These are phyloP conservation scores for Eumerus sabulonum DNA, from an alignment of 2,888 invertebrate species.

Conservation along the genomic window DNA sequence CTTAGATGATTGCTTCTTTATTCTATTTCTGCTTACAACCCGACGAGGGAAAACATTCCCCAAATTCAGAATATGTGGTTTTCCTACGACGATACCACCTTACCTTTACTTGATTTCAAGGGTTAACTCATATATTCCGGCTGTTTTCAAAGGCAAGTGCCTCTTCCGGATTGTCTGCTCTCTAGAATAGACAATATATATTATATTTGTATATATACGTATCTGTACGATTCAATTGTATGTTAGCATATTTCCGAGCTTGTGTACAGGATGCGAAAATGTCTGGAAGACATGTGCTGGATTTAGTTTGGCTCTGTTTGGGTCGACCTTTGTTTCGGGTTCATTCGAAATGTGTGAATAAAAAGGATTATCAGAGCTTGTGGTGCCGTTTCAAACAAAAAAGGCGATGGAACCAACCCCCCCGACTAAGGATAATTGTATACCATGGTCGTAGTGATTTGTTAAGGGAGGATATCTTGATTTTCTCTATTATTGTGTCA, in stretches of 20 bases:
- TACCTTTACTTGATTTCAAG: constrained; percentile 55
- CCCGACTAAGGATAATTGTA: background rate
- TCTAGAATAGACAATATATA: constrained; percentile 53
- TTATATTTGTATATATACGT: constrained; percentile 37
- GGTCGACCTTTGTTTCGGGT: constrained; percentile 65
- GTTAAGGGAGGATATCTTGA: constrained; percentile 27
- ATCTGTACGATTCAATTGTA: background rate
- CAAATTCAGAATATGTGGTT: constrained; percentile 56
- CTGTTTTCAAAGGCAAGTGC: constrained; percentile 54
- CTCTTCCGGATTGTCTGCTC: constrained; percentile 60
- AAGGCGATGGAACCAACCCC: constrained; percentile 3
- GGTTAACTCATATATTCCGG: constrained; percentile 46
- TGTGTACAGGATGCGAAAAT: constrained; percentile 61
- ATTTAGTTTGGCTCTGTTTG: constrained; percentile 57
- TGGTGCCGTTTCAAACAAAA: constrained; percentile 44
- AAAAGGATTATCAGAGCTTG: constrained; percentile 69
- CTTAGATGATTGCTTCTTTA: constrained; percentile 10
- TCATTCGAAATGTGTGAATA: constrained; percentile 68
- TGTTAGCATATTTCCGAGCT: background rate
- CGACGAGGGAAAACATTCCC: constrained; percentile 45
- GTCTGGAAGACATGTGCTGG: constrained; percentile 67
- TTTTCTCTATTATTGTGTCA: constrained; percentile 54
- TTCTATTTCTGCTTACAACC: constrained; percentile 15
- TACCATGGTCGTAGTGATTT: constrained; percentile 40
- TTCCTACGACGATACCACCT: constrained; percentile 53